These are phyloP conservation scores for Erythrocercus mccallii DNA, from an alignment of 2,113 vertebrate species.

Conservation along the genomic window DNA sequence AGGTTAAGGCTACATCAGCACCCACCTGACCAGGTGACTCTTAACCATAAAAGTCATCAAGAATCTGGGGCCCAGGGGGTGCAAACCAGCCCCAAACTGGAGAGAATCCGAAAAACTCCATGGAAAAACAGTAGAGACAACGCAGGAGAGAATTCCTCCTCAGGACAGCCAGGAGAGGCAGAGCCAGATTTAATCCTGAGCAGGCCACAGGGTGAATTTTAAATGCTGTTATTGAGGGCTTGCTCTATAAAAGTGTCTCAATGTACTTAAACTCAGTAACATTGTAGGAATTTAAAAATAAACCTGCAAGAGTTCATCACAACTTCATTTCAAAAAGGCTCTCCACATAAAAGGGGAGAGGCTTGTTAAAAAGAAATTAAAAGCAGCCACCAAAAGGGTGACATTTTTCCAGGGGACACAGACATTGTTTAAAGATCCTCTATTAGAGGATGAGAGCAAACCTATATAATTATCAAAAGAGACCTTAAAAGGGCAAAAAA, in stretches of 20 bases:
- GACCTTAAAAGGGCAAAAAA: constrained; percentile 37
- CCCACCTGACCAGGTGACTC: neutral
- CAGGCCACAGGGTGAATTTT: neutral
- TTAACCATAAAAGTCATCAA: neutral
- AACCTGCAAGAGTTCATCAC: neutral
- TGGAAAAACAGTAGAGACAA: neutral
- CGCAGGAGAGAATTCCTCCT: neutral
- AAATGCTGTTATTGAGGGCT: neutral
- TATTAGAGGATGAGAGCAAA: constrained; percentile 31
- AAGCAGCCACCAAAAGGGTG: constrained; percentile 12
- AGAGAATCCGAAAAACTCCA: neutral
- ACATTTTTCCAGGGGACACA: constrained; percentile 36
- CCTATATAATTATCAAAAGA: constrained; percentile 39
- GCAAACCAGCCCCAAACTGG: neutral
- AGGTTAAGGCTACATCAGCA: neutral
- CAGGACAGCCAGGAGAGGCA: neutral
- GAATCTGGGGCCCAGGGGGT: neutral
- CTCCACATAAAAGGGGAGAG: constrained; percentile 4
- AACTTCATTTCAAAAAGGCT: neutral
- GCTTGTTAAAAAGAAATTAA: constrained; percentile 40
- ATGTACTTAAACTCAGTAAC: neutral
- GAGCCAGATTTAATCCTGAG: neutral
- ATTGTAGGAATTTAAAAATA: neutral
- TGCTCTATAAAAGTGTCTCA: neutral
- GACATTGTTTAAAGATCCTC: constrained; percentile 43